These are phyloP conservation scores for Oryzias sinensis DNA, from an alignment of 2,797 vertebrate genomes.

Conservation along the genomic window DNA sequence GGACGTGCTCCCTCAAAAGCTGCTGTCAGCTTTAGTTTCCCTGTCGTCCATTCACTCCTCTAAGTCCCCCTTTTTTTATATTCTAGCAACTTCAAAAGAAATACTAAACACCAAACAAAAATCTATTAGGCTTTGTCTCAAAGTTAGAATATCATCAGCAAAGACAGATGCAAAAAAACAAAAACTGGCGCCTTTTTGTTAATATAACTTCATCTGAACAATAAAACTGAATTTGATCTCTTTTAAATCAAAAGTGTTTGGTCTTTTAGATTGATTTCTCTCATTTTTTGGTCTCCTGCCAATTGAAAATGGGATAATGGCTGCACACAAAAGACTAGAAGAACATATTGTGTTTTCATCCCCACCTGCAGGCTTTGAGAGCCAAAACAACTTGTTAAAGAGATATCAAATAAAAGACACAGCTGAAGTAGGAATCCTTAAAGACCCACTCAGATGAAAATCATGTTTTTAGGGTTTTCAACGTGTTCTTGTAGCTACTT, in stretches of 20 bases:
- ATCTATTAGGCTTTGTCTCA: not conserved
- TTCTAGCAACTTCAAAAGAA: slow-evolving; percentile 2
- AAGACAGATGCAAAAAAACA: too few species aligned
- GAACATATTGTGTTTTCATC: not conserved
- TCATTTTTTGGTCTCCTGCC: slow-evolving; percentile 4
- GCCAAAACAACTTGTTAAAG: not conserved
- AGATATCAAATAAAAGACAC: not conserved
- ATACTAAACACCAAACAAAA: slow-evolving; percentile 4
- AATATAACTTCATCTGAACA: too few species aligned
- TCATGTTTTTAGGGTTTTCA: too few species aligned
- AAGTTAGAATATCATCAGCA: not conserved
- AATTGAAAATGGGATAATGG: not conserved
- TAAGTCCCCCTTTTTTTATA: not conserved
- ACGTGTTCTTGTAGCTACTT: too few species aligned
- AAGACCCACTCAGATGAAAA: too few species aligned
- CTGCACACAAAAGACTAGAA: not conserved
- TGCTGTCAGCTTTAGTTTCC: slow-evolving; percentile 17
- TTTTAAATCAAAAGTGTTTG: slow-evolving; percentile 35
- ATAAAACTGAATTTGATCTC: slow-evolving; percentile 4
- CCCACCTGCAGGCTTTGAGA: not conserved
- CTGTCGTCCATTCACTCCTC: slow-evolving; percentile 5
- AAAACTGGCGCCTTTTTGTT: too few species aligned
- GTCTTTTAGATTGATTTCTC: slow-evolving; percentile 35
- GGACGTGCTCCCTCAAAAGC: slow-evolving; percentile 26
- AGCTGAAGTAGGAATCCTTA: too few species aligned